Conservation (phyloP, 2,113 vertebrate genomes). For the Saguinus imperator region DNA sequence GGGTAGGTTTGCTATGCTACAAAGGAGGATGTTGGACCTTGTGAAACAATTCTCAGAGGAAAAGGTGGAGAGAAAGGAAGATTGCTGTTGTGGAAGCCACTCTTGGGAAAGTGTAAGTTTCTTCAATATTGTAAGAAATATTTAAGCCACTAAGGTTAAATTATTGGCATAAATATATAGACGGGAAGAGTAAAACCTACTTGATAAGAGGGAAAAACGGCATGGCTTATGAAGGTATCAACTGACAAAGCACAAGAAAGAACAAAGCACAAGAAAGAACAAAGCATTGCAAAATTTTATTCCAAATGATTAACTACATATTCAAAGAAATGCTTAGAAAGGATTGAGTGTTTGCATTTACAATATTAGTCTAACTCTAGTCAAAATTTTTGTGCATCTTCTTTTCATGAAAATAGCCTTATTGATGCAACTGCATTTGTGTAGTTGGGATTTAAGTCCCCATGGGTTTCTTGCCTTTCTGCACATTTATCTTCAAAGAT, state of each 20-base stretch:
- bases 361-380: neutral
- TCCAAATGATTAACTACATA: neutral
- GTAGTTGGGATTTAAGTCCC: neutral
- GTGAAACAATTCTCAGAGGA: slow-evolving; percentile 59
- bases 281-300: neutral
- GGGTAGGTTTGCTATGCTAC: neutral
- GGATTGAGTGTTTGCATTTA: neutral
- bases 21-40: slow-evolving; percentile 24
- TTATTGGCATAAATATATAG: neutral
- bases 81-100: neutral
- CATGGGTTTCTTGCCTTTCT: neutral
- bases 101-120: slow-evolving; percentile 57
- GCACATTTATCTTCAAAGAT: neutral
- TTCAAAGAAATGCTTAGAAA: slow-evolving; percentile 40
- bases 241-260: neutral
- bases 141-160: neutral
- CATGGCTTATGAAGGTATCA: neutral
- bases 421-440: neutral
- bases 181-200: neutral
- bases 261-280: slow-evolving; percentile 26
- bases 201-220: neutral
- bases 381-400: neutral
- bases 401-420: neutral
- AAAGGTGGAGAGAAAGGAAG: slow-evolving; percentile 30
- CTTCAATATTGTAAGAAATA: neutral